These are phyloP conservation scores for Gadus chalcogrammus DNA, from an alignment of 2,113 vertebrate species.

Conservation along the genomic window DNA sequence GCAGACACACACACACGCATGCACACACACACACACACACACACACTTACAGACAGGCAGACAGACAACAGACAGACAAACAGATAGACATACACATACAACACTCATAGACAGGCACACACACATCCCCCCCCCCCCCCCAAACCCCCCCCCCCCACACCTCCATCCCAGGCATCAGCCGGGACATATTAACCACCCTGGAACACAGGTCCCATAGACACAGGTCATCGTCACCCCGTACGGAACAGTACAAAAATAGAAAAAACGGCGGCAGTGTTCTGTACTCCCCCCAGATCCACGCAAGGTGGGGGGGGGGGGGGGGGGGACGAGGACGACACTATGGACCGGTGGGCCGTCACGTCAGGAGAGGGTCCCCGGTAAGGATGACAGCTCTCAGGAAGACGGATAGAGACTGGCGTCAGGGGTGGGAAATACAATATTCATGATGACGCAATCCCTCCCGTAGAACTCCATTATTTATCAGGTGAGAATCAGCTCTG, in stretches of 20 bases:
- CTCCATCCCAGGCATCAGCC: constrained; percentile 33
- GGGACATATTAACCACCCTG: constrained; percentile 39
- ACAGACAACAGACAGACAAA: too few species aligned
- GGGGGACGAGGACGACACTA: too few species aligned
- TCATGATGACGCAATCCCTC: constrained; percentile 65
- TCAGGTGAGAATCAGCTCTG: constrained; percentile 61
- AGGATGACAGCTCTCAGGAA: constrained; percentile 11
- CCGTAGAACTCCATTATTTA: constrained; percentile 66
- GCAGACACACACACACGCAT: background rate
- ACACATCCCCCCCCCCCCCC: constrained; percentile 9
- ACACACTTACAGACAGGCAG: too few species aligned
- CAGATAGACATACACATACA: too few species aligned
- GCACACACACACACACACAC: too few species aligned
- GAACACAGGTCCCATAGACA: constrained; percentile 43
- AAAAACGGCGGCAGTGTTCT: constrained; percentile 22
- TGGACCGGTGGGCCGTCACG: constrained; percentile 18
- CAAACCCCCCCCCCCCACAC: constrained; percentile 27
- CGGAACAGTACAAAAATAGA: too few species aligned
- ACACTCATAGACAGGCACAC: background rate
- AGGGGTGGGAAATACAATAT: constrained; percentile 55
- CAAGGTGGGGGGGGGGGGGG: background rate
- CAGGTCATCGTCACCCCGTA: constrained; percentile 44
- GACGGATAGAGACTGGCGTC: constrained; percentile 20
- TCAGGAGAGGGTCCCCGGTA: background rate
- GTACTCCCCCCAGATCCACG: too few species aligned